Evolutionary conservation across 2,888 invertebrate species (phyloP), one percentile per base, ranked within the genome.

Genomic region (Campoletis raptor): DNA sequence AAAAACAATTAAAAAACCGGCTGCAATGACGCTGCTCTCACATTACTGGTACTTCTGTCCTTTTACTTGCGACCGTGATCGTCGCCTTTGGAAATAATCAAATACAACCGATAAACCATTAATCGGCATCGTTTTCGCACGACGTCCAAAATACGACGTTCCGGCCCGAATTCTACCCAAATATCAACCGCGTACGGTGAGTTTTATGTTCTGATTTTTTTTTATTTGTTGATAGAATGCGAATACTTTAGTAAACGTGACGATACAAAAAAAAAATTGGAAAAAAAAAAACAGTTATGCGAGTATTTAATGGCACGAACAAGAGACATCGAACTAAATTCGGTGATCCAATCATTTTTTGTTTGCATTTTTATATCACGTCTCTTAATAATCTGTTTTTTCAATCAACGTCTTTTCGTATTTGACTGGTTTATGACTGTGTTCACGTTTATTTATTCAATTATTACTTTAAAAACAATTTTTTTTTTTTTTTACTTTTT

Each of bases 31-130:
- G 94, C 93, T 94, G 94, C 91, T 93, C 93, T 94, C 92, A 94
- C 94, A 93, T 93, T 94, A 91, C 93, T 94, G 94, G 93, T 94
- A 93, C 94, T 94, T 94, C 93, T 94, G 93, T 94, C 94, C 93
- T 93, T 93, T 93, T 91, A 92, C 90, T 93, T 90, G 92, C 93
- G 92, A 88, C 91, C 90, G 90, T 90, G 90, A 73, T 89, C 90
- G 88, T 89, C 86, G 86, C 83, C 88, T 88, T 88, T 89, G 85
- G 83, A 64, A 80, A 78, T 64, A 85, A 57, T 61, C 82, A 64
- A 83, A 83, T 67, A 87, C 83, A 80, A 80, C 91, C 89, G 89
- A 72, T 72, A 74, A 83, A 87, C 87, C 77, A 67, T 81, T 69
- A 54, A 85, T 85, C 88, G 85, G 72, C 84, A 76, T 64, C 80